Evolutionary conservation across 1,140 invertebrate species (phyloP), one percentile per base, ranked within the genome.

Genomic region (Lepidurus arcticus): DNA sequence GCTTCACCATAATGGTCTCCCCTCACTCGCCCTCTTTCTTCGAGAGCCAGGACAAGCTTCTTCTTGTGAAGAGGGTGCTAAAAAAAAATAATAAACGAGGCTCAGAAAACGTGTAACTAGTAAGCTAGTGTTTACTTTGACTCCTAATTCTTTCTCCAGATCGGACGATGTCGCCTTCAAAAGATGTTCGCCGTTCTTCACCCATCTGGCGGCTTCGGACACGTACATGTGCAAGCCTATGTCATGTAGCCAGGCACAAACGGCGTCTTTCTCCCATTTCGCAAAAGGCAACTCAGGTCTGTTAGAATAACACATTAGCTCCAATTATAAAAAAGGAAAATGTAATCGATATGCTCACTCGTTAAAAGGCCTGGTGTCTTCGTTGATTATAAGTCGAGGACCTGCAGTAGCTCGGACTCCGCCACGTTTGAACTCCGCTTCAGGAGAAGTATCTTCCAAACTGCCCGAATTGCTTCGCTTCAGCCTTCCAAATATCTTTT

Each of bases 101-200:
- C 2, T 74, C 2, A 74, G 16, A 47, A 47, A 10, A 47, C 34
- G 34, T 34, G 4, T 78, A 43, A 78, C 21, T 11, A 73, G 53
- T 42, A n/a, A 42, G 44, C 80, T 42, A 24, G 42, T 53, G 1
- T 65, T 45, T 78, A 84, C 85, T 81, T 94, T 95, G 13, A 95
- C 88, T 76, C 89, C 91, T 0, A 96, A 85, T 83, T 95, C 95
- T 83, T 96, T 97, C 84, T 99, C 97, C 34, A 98, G 89, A 80
- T 98, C 93, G 79, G 90, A 86, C 16, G 90, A 88, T 0, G 91
- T 89, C 6, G 93, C 91, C 81, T 91, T 89, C 13, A 98, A 88
- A 34, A 99, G 85, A 79, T 96, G 94, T 0, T 90, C 86, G 5
- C 95, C 92, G 81, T 90, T 91, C 78, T 90, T 91, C 16, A 95